Base-by-base conservation (phyloP, 2,113 vertebrate genomes). In the Callaeas wilsoni region DNA sequence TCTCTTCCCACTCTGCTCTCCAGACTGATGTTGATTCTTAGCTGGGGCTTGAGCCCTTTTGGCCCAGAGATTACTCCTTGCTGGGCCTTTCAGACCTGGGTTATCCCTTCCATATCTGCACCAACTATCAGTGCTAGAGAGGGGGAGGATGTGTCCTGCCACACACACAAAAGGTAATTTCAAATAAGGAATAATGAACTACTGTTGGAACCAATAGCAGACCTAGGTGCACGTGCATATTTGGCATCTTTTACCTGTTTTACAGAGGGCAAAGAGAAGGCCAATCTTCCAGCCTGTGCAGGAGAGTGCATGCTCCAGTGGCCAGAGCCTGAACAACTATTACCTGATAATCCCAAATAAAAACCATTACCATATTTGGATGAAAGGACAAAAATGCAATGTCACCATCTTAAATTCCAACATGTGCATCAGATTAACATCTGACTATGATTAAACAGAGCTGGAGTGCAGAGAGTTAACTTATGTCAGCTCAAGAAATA, bases 171-270 rank as follows among this genome's bases (percentile, higher is more conserved):
- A 49, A 26, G 1, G 0, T 27, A 37, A 75, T 52, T 63, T 64
- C 50, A 55, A 42, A 39, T 33, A 42, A 83, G 10, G 59, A 86
- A 37, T 35, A 77, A 70, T 35, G 4, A 37, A 59, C 37, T 12
- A 16, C 13, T 17, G 3, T 5, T 56, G 62, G 49, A 63, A 75
- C 32, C 30, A 63, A n/a, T 0, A 52, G 33, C 20, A 80, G 30
- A 50, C 6, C 5, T 3, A 50, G 19, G 5, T 35, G 12, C 17
- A 42, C 0, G 0, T 20, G 16, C 6, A 5, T 56, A 41, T 67
- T 59, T 76, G 49, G 73, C 30, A 60, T 10, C 32, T 89, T 41
- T 32, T 19, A 60, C 49, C 50, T 47, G 13, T 53, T 60, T n/a
- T 3, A 37, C 0, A 42, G 12, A 63, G 25, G 16, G 20, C 6